A percentile compares a stretch with the other conserved stretches of the same genome.
Conservation (phyloP, 2,888 invertebrate species). For the Dasypogon diadema region DNA sequence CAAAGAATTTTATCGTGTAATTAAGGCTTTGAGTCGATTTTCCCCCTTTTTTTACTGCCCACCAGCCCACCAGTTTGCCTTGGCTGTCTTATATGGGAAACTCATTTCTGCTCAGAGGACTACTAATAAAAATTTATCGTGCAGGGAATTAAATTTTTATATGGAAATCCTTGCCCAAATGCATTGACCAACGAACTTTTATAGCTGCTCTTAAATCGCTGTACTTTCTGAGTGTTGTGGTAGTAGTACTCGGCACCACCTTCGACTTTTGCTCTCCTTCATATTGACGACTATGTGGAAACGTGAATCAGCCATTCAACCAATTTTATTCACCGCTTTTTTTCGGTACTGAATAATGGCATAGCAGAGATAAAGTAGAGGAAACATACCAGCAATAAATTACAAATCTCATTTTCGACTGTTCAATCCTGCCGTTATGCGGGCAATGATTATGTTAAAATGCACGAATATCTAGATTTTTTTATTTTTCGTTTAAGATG, state of each 20-base stretch:
- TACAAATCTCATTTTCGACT: no score
- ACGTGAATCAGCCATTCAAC: slow-evolving; percentile 9
- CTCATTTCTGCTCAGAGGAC: slow-evolving; percentile 17
- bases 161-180: slow-evolving; percentile 36
- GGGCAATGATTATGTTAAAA: no score
- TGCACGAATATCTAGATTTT: no score
- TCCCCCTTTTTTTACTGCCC: background rate
- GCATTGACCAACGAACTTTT: slow-evolving; percentile 38
- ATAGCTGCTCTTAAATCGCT: background rate
- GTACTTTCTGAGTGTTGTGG: background rate
- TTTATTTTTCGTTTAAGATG: no score
- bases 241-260: no score
- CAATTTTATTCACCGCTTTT: slow-evolving; percentile 4
- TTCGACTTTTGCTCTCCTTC: no score
- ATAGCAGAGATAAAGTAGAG: background rate
- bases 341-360: background rate
- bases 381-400: no score
- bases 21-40: slow-evolving; percentile 14
- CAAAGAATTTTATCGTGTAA: slow-evolving; percentile 33
- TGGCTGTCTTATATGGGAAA: slow-evolving; percentile 22
- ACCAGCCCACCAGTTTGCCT: no score
- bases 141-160: slow-evolving; percentile 45
- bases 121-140: slow-evolving; percentile 43
- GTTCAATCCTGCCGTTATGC: no score
- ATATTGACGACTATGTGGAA: background rate